Percentiles rank a stretch among this genome's conserved stretches.
Conservation (phyloP, 2,888 invertebrate genomes). For the Lacanobia wlatinum region DNA sequence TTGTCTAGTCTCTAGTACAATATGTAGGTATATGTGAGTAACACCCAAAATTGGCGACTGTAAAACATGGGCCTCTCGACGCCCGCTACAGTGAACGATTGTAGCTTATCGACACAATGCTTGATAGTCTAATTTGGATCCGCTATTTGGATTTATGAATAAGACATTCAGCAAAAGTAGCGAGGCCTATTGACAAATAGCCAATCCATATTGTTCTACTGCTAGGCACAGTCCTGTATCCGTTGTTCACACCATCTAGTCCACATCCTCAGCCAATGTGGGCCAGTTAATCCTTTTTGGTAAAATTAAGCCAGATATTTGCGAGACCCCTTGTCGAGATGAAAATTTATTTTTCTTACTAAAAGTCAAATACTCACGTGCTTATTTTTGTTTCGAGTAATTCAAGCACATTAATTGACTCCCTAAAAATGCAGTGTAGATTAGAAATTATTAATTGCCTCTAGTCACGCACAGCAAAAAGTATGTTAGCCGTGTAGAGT, state of each 20-base stretch:
- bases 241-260: not conserved
- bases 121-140: slow-evolving; percentile 4
- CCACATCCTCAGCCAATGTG: not conserved
- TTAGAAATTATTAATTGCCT: slow-evolving; percentile 48
- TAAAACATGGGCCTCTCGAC: slow-evolving; percentile 4
- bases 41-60: slow-evolving; percentile 6
- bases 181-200: not conserved
- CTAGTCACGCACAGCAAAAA: slow-evolving; percentile 43
- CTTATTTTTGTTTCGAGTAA: slow-evolving; percentile 27
- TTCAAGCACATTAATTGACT: slow-evolving; percentile 25
- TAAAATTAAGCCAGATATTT: not conserved
- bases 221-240: not conserved
- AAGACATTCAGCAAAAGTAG: slow-evolving; percentile 1
- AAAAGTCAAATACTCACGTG: slow-evolving; percentile 1
- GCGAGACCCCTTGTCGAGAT: not conserved
- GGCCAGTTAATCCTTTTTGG: not conserved
- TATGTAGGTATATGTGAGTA: not conserved
- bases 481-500: slow-evolving; percentile 35
- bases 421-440: slow-evolving; percentile 48
- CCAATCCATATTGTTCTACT: not conserved
- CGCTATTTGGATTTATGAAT: not conserved
- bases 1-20: slow-evolving; percentile 2
- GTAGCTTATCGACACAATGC: slow-evolving; percentile 10
- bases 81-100: slow-evolving; percentile 12
- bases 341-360: not conserved